These are phyloP conservation scores for Dryoscopus gambensis DNA, from an alignment of 2,113 vertebrate genomes.

Conservation along the genomic window DNA sequence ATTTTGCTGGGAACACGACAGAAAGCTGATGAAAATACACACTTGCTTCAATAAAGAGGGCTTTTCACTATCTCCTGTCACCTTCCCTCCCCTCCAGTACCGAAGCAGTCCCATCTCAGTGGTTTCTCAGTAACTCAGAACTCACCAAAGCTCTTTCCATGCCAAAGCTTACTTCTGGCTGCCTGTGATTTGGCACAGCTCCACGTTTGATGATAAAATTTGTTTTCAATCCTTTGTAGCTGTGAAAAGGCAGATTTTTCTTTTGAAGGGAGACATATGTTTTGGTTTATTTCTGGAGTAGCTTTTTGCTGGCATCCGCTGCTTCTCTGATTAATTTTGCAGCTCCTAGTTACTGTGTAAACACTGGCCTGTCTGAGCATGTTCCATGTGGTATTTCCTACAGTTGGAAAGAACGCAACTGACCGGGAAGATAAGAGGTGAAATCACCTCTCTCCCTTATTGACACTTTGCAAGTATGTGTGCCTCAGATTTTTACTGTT, in stretches of 20 bases:
- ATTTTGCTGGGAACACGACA: not conserved
- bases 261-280: constrained; percentile 43
- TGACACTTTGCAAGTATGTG: not conserved
- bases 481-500: not conserved
- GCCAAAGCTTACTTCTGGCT: constrained; percentile 10
- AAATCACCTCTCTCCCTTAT: not conserved
- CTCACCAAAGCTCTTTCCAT: constrained; percentile 7
- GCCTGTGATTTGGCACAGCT: not conserved
- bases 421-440: not conserved
- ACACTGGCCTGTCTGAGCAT: constrained; percentile 43
- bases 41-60: not conserved
- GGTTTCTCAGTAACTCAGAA: not conserved
- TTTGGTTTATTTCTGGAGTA: not conserved
- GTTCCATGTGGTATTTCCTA: constrained; percentile 33
- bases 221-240: constrained; percentile 40
- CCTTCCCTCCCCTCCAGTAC: not conserved
- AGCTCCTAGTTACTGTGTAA: constrained; percentile 46
- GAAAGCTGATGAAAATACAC: not conserved
- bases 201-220: not conserved
- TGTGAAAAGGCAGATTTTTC: constrained; percentile 30
- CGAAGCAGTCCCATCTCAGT: not conserved
- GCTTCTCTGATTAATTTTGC: constrained; percentile 27
- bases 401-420: constrained; percentile 7
- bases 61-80: not conserved
- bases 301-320: constrained; percentile 26